Percentiles rank a stretch among this genome's conserved stretches.
These are phyloP conservation scores for Gambelia wislizenii DNA, from an alignment of 2,797 vertebrate genomes.

Conservation along the genomic window DNA sequence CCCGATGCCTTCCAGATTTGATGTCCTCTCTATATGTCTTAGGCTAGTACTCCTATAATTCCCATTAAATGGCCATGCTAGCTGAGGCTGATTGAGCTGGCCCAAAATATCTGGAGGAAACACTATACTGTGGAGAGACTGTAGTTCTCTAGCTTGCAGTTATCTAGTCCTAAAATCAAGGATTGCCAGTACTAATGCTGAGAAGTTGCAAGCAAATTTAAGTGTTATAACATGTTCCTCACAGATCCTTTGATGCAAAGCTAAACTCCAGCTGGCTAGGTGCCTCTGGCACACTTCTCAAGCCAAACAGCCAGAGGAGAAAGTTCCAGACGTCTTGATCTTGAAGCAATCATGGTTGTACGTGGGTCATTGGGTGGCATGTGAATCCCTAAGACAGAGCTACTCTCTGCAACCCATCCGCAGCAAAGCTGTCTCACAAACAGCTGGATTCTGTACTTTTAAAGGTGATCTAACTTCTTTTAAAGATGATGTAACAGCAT, in stretches of 20 bases:
- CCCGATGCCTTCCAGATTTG: too few species aligned
- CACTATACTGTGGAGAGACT: neutral
- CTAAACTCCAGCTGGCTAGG: neutral
- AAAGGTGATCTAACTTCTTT: neutral
- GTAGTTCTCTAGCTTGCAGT: too few species aligned
- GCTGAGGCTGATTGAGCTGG: neutral
- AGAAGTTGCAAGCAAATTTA: neutral
- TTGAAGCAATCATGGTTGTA: neutral
- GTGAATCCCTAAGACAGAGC: neutral
- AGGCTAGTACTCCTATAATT: too few species aligned
- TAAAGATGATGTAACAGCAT: neutral
- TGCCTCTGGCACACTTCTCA: neutral
- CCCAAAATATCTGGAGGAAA: neutral
- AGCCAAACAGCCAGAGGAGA: neutral
- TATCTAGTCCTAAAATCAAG: neutral
- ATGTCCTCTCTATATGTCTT: too few species aligned
- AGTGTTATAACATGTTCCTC: neutral
- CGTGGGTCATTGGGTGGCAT: slow-evolving; percentile 36
- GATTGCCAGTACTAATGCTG: neutral
- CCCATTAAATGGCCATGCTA: too few species aligned
- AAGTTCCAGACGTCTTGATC: neutral
- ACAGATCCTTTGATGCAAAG: too few species aligned
- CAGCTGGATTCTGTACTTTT: neutral
- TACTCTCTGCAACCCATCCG: neutral
- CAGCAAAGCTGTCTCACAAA: neutral